Percentiles rank a stretch among this genome's conserved stretches.
These are phyloP conservation scores for Ctenomys sociabilis DNA, from an alignment of 2,113 vertebrate genomes.

Conservation along the genomic window DNA sequence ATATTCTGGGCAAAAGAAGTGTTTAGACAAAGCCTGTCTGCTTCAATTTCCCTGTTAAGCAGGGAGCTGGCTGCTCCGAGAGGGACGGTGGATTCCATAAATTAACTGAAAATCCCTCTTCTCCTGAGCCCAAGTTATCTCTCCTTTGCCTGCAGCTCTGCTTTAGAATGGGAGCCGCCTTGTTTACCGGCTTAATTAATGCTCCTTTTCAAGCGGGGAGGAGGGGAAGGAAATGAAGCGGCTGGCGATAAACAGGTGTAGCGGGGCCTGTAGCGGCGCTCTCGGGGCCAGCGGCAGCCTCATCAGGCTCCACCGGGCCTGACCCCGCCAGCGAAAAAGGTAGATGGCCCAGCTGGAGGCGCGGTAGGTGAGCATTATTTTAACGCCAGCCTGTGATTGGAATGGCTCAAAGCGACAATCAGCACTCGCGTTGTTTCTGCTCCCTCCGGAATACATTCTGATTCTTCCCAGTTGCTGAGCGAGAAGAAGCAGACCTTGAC, in stretches of 20 bases:
- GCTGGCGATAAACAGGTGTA: slow-evolving; percentile 90
- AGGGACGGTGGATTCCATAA: slow-evolving; percentile 89
- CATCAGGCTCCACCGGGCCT: slow-evolving; percentile 88
- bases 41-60: slow-evolving; percentile 87
- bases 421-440: slow-evolving; percentile 82
- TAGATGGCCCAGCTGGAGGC: slow-evolving; percentile 88
- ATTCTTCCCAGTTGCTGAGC: slow-evolving; percentile 82
- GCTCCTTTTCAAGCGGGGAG: slow-evolving; percentile 87
- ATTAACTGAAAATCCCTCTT: slow-evolving; percentile 92
- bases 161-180: slow-evolving; percentile 89
- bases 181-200: slow-evolving; percentile 93
- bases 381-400: slow-evolving; percentile 87
- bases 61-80: slow-evolving; percentile 83
- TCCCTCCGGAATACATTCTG: slow-evolving; percentile 80
- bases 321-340: slow-evolving; percentile 88
- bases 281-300: slow-evolving; percentile 85
- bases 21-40: slow-evolving; percentile 89
- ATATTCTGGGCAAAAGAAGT: slow-evolving; percentile 86
- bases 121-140: slow-evolving; percentile 91
- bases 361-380: slow-evolving; percentile 90
- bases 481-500: slow-evolving; percentile 82
- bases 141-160: slow-evolving; percentile 91
- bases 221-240: slow-evolving; percentile 85
- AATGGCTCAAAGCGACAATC: slow-evolving; percentile 88
- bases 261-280: slow-evolving; percentile 83